Percentiles rank a stretch among this genome's conserved stretches.
Evolutionary conservation across 2,888 invertebrate genomes (phyloP).

Genomic region (Caenorhabditis panamensis): DNA sequence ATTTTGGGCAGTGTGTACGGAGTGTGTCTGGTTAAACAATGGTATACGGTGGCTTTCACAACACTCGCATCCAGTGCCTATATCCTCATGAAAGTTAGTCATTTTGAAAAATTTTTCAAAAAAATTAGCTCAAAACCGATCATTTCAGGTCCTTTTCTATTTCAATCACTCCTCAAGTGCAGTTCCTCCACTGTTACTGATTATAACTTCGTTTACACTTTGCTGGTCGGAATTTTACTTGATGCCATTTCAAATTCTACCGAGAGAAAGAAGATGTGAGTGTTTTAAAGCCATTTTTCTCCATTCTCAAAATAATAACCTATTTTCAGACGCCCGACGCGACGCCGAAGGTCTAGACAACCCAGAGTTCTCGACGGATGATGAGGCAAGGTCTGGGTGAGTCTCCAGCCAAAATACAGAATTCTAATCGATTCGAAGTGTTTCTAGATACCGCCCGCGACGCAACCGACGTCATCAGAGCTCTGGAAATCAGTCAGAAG

Average conservation of each 20-base stretch:
- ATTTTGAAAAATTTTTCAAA: not conserved
- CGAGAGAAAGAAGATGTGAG: conserved; percentile 70
- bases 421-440: not conserved
- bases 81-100: conserved; percentile 72
- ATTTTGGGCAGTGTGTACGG: conserved; percentile 71
- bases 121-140: not conserved
- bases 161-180: conserved; percentile 62
- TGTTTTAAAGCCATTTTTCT: no score
- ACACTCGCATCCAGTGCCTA: conserved; percentile 73
- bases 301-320: no score
- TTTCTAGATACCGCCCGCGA: conserved; percentile 20
- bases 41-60: conserved; percentile 76
- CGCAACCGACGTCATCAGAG: conserved; percentile 34
- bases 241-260: conserved; percentile 77
- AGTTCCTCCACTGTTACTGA: conserved; percentile 71
- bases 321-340: conserved; percentile 45
- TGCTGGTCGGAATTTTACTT: conserved; percentile 78
- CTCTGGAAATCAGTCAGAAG: conserved; percentile 23
- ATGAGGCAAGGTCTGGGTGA: conserved; percentile 25
- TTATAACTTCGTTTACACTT: conserved; percentile 73
- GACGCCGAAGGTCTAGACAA: conserved; percentile 39
- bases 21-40: conserved; percentile 68
- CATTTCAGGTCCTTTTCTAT: conserved; percentile 61
- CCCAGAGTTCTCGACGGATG: conserved; percentile 47
- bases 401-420: no score